These are phyloP conservation scores for Narcine bancroftii DNA, from an alignment of 2,113 vertebrate genomes.

Conservation along the genomic window DNA sequence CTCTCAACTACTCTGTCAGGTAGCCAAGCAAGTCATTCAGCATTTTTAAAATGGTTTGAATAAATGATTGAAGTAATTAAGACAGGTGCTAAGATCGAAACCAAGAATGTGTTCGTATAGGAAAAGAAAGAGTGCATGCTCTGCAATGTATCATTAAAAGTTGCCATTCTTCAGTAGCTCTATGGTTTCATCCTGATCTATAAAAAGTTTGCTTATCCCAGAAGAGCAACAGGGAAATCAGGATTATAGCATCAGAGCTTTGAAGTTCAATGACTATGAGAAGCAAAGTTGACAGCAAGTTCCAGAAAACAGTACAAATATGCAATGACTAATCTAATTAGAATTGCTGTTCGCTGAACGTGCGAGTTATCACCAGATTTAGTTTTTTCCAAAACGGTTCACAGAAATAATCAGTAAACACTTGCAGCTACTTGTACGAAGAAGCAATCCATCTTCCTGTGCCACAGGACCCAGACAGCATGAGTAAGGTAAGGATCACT, in stretches of 20 bases:
- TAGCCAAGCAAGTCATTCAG: too few relatives aligned
- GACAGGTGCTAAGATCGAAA: background rate
- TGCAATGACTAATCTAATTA: background rate
- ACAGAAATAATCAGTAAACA: background rate
- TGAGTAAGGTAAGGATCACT: too few relatives aligned
- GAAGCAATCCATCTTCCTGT: too few relatives aligned
- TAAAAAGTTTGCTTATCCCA: background rate
- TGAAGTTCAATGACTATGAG: background rate
- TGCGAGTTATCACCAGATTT: background rate
- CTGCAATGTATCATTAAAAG: background rate
- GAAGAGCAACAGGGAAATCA: background rate
- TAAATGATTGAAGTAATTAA: too few relatives aligned
- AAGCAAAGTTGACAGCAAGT: background rate
- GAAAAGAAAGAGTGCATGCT: background rate
- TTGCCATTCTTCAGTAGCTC: background rate
- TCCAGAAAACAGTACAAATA: background rate
- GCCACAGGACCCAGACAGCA: too few relatives aligned
- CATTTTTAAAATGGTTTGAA: too few relatives aligned
- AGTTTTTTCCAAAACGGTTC: background rate
- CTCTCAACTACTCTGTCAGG: too few relatives aligned
- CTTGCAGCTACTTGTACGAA: too few relatives aligned
- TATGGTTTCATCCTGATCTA: background rate
- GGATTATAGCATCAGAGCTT: background rate
- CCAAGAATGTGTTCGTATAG: too few relatives aligned
- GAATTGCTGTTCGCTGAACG: background rate